phyloP scores from a whole-genome alignment of 92 coral and sea anemone genomes.

The Metridium senile region DNA sequence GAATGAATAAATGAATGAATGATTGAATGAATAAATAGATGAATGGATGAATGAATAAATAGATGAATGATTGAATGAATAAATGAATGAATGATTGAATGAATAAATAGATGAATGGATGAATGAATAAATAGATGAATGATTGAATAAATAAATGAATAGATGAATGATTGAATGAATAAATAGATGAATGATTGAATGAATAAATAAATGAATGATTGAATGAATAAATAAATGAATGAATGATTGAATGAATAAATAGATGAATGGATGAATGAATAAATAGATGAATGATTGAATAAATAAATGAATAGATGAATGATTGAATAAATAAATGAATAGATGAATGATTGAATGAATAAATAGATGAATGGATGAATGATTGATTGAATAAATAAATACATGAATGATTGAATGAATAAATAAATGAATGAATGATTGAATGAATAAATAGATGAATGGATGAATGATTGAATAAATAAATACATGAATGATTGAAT shows the following conservation, averaged over 20 bases:
- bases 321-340: background rate
- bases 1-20: background rate
- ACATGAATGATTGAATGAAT: background rate
- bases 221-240: background rate
- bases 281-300: background rate
- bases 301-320: background rate
- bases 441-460: background rate
- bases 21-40: background rate
- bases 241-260: background rate
- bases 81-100: background rate
- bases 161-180: background rate
- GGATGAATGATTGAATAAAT: background rate
- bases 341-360: background rate
- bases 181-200: background rate
- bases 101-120: background rate
- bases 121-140: background rate
- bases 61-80: background rate
- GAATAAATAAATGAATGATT: background rate
- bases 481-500: background rate
- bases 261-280: background rate
- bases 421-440: background rate
- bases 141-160: background rate
- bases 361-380: background rate
- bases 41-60: background rate
- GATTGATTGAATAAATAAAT: background rate